These are phyloP conservation scores for Acronicta alni DNA, from an alignment of 2,888 invertebrate genomes.

Conservation along the genomic window DNA sequence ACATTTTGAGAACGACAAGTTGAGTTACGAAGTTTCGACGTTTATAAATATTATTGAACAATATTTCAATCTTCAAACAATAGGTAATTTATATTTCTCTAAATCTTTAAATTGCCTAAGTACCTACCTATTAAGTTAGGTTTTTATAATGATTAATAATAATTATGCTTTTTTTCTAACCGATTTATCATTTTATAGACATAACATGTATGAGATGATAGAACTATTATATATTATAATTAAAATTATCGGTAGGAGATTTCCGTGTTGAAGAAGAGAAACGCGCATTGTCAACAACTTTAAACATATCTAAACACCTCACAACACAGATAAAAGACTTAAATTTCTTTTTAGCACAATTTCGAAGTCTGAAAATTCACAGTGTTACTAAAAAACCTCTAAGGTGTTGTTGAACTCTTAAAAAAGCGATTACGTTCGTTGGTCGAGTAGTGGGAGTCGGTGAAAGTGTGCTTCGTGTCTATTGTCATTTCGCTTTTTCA, in stretches of 20 bases:
- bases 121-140: too few species aligned
- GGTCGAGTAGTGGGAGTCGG: conserved; percentile 26
- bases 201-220: too few species aligned
- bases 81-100: too few species aligned
- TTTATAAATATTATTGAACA: not conserved
- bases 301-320: not conserved
- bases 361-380: conserved; percentile 19
- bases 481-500: conserved; percentile 54
- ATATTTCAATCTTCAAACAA: not conserved
- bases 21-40: not conserved
- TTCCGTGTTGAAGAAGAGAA: not conserved
- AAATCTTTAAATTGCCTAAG: too few species aligned
- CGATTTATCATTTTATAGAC: too few species aligned
- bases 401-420: conserved; percentile 34
- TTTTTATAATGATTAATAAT: too few species aligned
- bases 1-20: conserved; percentile 13
- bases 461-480: conserved; percentile 52
- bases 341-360: conserved; percentile 15
- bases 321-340: conserved; percentile 2
- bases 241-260: not conserved
- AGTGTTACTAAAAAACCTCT: conserved; percentile 16
- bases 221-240: too few species aligned
- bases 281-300: not conserved
- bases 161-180: too few species aligned
- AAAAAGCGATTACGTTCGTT: conserved; percentile 42